Evolutionary conservation across 2,888 invertebrate species (phyloP), one percentile per base, ranked within the genome.

Genomic region (Hypercompe scribonia): DNA sequence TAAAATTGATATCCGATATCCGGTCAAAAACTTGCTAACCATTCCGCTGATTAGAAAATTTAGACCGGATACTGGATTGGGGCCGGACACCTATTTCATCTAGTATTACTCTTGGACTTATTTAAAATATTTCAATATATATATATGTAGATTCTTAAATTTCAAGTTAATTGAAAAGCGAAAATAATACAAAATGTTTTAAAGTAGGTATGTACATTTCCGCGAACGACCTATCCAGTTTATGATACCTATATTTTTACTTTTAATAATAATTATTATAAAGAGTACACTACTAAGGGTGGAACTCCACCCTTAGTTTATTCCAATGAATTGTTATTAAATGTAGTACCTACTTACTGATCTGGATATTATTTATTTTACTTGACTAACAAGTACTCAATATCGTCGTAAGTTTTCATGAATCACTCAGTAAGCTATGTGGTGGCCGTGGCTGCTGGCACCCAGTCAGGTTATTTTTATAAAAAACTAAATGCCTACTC

Each of bases 401-500:
- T 61, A 34, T 64, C 63, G n/a, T 70, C 13, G n/a, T n/a, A 70
- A 46, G 39, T 69, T 42, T n/a, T 33, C 21, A 34, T 64, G 70
- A 63, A 63, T 69, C 61, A 70, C 24, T 5, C 10, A 50, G 63
- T 34, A 64, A 15, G 61, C 33, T 33, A 61, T 39, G 61, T 69
- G n/a, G 18, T 28, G 65, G 31, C 65, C 34, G 65, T 65, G 50
- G 50, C 28, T 34, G 50, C 50, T 65, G 63, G 70, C 70, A 46
- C 39, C 50, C 54, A 21, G 21, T 70, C 13, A 34, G n/a, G 36
- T 65, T 70, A 70, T 70, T 70, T 70, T 70, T 70, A 54, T 70
- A 65, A 70, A 65, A 65, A 36, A 34, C 70, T 70, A 34, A 3
- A 68, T 70, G 28, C 46, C 33, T 54, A 68, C 24, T 54, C 24